These are phyloP conservation scores for Dicrurus megarhynchus DNA, from an alignment of 2,113 vertebrate genomes.

Conservation along the genomic window DNA sequence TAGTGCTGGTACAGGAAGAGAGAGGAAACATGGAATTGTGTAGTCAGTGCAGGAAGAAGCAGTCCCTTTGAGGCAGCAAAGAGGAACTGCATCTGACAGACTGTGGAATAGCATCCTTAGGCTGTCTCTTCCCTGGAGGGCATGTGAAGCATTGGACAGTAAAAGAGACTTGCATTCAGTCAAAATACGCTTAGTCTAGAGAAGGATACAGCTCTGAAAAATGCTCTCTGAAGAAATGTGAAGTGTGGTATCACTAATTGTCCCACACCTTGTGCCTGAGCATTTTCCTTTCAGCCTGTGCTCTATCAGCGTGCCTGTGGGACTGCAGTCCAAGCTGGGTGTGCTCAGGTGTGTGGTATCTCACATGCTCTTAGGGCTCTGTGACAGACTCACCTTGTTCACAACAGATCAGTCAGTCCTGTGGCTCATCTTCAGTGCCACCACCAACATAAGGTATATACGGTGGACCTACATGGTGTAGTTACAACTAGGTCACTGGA, in stretches of 20 bases:
- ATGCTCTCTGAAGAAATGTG: not conserved
- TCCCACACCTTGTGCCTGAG: not conserved
- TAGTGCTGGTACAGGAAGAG: not conserved
- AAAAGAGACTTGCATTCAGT: not conserved
- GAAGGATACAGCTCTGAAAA: not conserved
- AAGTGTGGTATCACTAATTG: not conserved
- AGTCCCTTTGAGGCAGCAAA: not conserved
- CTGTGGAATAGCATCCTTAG: not conserved
- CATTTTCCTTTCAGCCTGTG: not conserved
- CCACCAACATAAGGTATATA: not conserved
- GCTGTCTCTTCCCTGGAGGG: not conserved
- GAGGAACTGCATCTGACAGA: not conserved
- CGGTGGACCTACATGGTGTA: too few relatives aligned
- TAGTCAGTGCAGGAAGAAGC: not conserved
- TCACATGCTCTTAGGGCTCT: not conserved
- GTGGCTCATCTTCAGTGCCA: not conserved
- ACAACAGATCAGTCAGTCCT: not conserved
- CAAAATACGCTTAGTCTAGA: not conserved
- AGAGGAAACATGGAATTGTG: not conserved
- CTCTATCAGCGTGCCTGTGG: rapidly evolving
- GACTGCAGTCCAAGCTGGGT: not conserved
- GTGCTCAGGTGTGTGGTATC: not conserved
- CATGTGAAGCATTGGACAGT: not conserved
- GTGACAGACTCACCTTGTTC: not conserved
- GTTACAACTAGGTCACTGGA: not conserved